phyloP scores from a whole-genome alignment of 2,113 vertebrate genomes.

The Corydoras maculifer region DNA sequence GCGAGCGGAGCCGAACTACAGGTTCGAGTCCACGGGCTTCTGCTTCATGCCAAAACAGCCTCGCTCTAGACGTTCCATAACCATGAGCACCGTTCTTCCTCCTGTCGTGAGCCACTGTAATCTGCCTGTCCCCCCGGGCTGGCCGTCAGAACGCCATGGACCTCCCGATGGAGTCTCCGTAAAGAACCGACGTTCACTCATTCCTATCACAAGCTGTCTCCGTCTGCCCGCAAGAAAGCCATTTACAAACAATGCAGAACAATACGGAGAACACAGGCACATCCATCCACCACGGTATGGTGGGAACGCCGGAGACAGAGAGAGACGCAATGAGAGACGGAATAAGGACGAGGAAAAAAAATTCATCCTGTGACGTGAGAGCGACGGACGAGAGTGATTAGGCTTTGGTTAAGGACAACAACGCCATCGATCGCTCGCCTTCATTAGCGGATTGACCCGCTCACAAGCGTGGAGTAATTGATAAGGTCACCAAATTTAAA shows the following conservation, averaged over 20 bases:
- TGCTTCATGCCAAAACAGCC: neutral
- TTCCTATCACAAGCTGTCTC: constrained; percentile 63
- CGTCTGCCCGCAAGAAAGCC: constrained; percentile 56
- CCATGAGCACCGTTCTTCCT: neutral
- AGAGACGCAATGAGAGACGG: constrained; percentile 13
- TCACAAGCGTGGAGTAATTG: constrained; percentile 54
- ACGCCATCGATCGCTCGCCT: constrained; percentile 55
- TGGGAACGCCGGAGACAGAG: constrained; percentile 28
- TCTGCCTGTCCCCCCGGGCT: constrained; percentile 31
- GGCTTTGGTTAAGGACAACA: constrained; percentile 6
- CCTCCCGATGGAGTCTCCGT: constrained; percentile 62
- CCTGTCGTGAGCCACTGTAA: neutral
- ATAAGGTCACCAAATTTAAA: constrained; percentile 54
- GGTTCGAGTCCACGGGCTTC: neutral
- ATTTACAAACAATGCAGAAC: constrained; percentile 59
- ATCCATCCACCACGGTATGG: constrained; percentile 58
- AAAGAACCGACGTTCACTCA: constrained; percentile 63
- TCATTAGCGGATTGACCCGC: constrained; percentile 50
- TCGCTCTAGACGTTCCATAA: neutral
- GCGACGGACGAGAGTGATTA: constrained; percentile 8
- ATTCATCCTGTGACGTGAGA: too few relatives aligned
- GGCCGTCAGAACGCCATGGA: constrained; percentile 40
- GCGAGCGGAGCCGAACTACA: too few relatives aligned
- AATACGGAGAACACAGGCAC: constrained; percentile 60
- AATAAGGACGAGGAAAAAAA: neutral